phyloP scores from a whole-genome alignment of 2,888 invertebrate species.

The Pachliopta kotzebuea region DNA sequence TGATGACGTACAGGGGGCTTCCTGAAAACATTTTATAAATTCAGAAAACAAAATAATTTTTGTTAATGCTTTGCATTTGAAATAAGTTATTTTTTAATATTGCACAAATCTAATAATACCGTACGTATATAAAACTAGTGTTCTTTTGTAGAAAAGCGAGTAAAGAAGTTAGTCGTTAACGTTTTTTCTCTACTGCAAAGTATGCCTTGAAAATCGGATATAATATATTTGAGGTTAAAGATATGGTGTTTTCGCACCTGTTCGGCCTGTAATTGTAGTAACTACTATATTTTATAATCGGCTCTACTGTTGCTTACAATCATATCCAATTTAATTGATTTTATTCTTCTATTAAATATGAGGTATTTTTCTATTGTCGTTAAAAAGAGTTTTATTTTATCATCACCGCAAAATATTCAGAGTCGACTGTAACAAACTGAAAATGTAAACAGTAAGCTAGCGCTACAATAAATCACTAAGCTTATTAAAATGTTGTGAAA shows the following conservation, averaged over 20 bases:
- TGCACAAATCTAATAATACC: too few species aligned
- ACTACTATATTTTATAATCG: too few species aligned
- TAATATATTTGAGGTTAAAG: too few species aligned
- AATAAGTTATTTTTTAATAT: background rate
- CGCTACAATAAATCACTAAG: constrained; percentile 24
- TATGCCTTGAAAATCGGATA: too few species aligned
- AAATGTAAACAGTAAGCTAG: constrained; percentile 6
- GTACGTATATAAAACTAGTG: too few species aligned
- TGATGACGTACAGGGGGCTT: background rate
- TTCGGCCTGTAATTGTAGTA: too few species aligned
- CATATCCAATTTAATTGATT: too few species aligned
- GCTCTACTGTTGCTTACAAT: too few species aligned
- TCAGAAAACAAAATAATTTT: background rate
- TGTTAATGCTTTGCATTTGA: background rate
- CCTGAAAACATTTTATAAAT: background rate
- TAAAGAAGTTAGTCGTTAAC: too few species aligned
- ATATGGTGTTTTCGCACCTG: too few species aligned
- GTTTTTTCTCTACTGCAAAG: too few species aligned
- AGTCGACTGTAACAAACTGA: constrained; percentile 14
- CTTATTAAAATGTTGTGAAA: constrained; percentile 38
- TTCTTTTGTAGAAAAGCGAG: too few species aligned
- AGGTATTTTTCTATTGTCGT: background rate
- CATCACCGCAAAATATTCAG: constrained; percentile 13
- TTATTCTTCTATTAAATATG: background rate
- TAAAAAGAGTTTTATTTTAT: background rate